phyloP scores from a whole-genome alignment of 2,888 invertebrate genomes.

The Drosophila phalerata region DNA sequence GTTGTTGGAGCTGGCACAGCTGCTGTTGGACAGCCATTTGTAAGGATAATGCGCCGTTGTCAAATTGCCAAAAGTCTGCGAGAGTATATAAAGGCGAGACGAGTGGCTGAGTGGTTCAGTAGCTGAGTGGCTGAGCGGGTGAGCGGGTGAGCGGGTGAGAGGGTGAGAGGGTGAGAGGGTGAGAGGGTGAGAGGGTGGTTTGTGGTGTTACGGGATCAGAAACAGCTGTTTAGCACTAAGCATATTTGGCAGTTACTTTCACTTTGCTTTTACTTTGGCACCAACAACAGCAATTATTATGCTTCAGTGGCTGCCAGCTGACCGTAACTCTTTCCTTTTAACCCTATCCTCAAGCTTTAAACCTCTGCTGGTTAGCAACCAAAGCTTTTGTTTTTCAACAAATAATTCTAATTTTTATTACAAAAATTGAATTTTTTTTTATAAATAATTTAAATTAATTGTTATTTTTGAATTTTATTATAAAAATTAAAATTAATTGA shows the following conservation, averaged over 20 bases:
- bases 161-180: background rate
- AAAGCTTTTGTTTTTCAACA: constrained; percentile 22
- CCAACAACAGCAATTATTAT: constrained; percentile 30
- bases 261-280: constrained; percentile 27
- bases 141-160: background rate
- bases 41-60: constrained; percentile 75
- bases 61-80: constrained; percentile 70
- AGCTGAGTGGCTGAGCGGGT: background rate
- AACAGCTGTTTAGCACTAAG: constrained; percentile 56
- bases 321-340: background rate
- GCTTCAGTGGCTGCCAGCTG: constrained; percentile 48
- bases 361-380: constrained; percentile 24
- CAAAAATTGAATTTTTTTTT: no score
- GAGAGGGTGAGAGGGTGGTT: background rate
- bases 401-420: no score
- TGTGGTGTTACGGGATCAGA: constrained; percentile 21
- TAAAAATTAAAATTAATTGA: no score
- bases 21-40: constrained; percentile 62
- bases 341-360: background rate
- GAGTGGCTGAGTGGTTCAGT: constrained; percentile 5
- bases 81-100: constrained; percentile 25
- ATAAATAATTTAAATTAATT: no score
- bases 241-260: constrained; percentile 55
- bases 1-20: constrained; percentile 44
- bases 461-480: no score